Conservation (phyloP, 37 sponge, comb jelly and placozoan species). For the Petrosia ficiformis region DNA sequence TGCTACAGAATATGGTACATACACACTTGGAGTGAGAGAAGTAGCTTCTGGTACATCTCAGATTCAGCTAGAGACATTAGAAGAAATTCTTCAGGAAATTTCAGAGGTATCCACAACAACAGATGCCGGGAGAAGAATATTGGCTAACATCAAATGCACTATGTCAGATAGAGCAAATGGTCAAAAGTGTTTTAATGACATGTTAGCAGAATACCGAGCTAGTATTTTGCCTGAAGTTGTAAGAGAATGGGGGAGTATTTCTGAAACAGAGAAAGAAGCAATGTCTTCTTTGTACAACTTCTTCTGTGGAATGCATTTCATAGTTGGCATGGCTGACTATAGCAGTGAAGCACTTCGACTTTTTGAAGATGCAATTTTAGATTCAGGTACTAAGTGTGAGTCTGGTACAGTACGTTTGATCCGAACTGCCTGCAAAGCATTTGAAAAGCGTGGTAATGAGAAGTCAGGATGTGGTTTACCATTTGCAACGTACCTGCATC, state of each 20-base stretch:
- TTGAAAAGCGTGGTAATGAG: conserved; percentile 18
- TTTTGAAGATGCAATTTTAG: too few relatives aligned
- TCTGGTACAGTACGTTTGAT: too few relatives aligned
- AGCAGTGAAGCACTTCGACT: too few relatives aligned
- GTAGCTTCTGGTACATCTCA: conserved; percentile 13
- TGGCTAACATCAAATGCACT: conserved; percentile 12
- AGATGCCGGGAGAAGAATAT: not conserved
- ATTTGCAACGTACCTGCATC: not conserved
- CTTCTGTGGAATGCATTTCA: conserved; percentile 30
- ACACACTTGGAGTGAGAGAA: conserved; percentile 1
- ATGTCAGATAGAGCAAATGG: conserved; percentile 28
- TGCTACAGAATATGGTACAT: not conserved
- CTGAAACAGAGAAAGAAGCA: not conserved
- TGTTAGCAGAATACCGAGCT: conserved; percentile 12
- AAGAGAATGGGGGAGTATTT: conserved; percentile 9
- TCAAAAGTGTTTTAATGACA: conserved; percentile 22
- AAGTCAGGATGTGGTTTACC: not conserved
- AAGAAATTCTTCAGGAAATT: not conserved
- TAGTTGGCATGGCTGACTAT: conserved; percentile 23
- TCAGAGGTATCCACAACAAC: not conserved
- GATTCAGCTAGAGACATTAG: not conserved
- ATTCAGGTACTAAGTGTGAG: too few relatives aligned
- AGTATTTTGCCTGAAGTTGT: conserved; percentile 19
- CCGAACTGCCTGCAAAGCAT: conserved; percentile 44
- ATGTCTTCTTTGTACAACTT: conserved; percentile 5